Base-by-base conservation (phyloP, 2,113 vertebrate genomes). In the Poeciliopsis prolifica region DNA sequence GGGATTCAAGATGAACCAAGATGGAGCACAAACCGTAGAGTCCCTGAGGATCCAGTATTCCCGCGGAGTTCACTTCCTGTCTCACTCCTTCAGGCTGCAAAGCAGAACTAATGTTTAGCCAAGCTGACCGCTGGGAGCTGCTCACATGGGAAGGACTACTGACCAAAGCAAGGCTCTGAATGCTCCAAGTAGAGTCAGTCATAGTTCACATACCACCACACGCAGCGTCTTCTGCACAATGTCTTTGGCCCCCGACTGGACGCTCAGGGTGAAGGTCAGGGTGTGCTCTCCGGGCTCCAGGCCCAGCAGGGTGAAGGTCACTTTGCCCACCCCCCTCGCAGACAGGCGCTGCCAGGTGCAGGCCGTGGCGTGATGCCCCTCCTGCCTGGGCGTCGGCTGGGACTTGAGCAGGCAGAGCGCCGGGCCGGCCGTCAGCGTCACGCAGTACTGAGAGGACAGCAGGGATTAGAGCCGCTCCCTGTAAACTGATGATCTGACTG, bases 31-130 rank as follows among this genome's bases (percentile, higher is more conserved):
- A 26, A 98, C 97, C 97, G 72, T 96, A 97, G 82, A 96, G 33
- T 48, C 96, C 96, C 63, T 88, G 94, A 7, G 98, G 98, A 86
- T 99, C 98, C 75, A 99, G 89, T 5, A 88, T 95, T 35, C 94
- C 88, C 22, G 95, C 96, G 3, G 89, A 68, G 17, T 88, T 77
- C 17, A 66, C 73, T 74, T 97, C 97, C 42, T 42, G 94, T 83
- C 75, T 95, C 70, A 97, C 37, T 0, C 98, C 98, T 93, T 99
- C 97, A 74, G 98, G 96, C 98, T 99, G 93, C 74, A 93, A 37
- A 4, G 4, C 31, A 28, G 61, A 28, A 37, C 10, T 11, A 12
- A 37, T 12, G 35, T 37, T 37, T 11, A 12, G 35, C 35, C 35
- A 37, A 37, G 35, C 35, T 35, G 33, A 33, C 31, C 31, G 6